Conservation (phyloP, 2,888 invertebrate genomes). For the Ophion slaviceki region DNA sequence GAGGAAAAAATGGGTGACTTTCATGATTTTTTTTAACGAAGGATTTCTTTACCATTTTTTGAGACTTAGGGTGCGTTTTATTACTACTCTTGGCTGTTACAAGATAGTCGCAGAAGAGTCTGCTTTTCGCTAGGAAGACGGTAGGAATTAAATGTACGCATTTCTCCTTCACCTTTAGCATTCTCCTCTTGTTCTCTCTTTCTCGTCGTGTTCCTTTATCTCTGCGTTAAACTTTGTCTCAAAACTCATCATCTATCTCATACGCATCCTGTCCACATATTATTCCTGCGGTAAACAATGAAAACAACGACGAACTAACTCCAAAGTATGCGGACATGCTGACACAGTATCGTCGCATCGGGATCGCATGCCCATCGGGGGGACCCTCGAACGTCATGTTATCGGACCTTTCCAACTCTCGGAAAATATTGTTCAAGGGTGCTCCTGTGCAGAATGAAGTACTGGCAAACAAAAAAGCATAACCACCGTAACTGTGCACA, state of each 20-base stretch:
- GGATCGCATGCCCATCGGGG: not conserved
- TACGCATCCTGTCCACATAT: constrained; percentile 8
- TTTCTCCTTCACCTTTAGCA: not conserved
- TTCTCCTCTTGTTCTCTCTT: not conserved
- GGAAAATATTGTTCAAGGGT: constrained; percentile 7
- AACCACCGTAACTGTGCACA: not conserved
- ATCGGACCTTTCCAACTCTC: constrained; percentile 32
- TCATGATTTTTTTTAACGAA: no score
- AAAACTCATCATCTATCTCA: constrained; percentile 25
- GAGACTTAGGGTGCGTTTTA: no score
- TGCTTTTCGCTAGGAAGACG: not conserved
- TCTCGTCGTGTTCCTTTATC: not conserved
- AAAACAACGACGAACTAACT: constrained; percentile 23
- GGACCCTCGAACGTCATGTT: constrained; percentile 40
- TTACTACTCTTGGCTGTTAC: no score
- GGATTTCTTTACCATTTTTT: no score
- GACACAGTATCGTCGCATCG: constrained; percentile 48
- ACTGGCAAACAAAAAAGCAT: constrained; percentile 14
- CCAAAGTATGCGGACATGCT: constrained; percentile 29
- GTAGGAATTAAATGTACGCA: not conserved
- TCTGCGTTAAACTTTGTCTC: constrained; percentile 4
- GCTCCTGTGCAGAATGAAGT: not conserved
- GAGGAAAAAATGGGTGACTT: no score
- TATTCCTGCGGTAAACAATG: constrained; percentile 31
- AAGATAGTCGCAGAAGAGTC: no score